Evolutionary conservation across 2,888 invertebrate species (phyloP), one percentile per base, ranked within the genome.

Genomic region (Caenorhabditis sp.): DNA sequence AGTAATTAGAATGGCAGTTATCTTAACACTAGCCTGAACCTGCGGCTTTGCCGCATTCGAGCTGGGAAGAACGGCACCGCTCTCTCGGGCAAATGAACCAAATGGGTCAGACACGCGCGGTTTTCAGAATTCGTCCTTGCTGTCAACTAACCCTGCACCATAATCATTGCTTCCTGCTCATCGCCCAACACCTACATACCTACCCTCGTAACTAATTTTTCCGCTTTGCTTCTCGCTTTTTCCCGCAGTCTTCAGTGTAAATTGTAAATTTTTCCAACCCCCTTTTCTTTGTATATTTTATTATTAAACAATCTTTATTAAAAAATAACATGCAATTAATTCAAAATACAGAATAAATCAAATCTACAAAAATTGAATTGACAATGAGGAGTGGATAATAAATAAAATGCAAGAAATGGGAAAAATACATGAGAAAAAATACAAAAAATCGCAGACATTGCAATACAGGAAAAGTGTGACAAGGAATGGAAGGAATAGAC

Each of bases 91-190:
- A n/a, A n/a, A n/a, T n/a, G n/a, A n/a, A n/a, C n/a, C n/a, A n/a
- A n/a, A n/a, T n/a, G n/a, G n/a, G n/a, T n/a, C n/a, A n/a, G n/a
- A n/a, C n/a, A n/a, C n/a, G n/a, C n/a, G n/a, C n/a, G 47, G 62
- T 20, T 79, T 86, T 68, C 80, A 89, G 90, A 90, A 44, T 90
- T 90, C 61, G 89, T 89, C 35, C 85, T 90, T 51, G 89, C 90
- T 56, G 89, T 90, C 44, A 89, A 89, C 78, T 90, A 70, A 89
- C 40, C 40, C 28, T 18, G 2, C 47, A 20, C n/a, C n/a, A n/a
- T 35, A 22, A 40, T 65, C 56, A 15, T 28, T 18, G 62, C 58
- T 65, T 79, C 26, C 61, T 65, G 61, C 79, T 70, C 70, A 70
- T 64, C 58, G 56, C 70, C 69, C 18, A 68, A 28, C 22, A 2